These are phyloP conservation scores for Steromphala cineraria DNA, from an alignment of 2,888 invertebrate species.

Conservation along the genomic window DNA sequence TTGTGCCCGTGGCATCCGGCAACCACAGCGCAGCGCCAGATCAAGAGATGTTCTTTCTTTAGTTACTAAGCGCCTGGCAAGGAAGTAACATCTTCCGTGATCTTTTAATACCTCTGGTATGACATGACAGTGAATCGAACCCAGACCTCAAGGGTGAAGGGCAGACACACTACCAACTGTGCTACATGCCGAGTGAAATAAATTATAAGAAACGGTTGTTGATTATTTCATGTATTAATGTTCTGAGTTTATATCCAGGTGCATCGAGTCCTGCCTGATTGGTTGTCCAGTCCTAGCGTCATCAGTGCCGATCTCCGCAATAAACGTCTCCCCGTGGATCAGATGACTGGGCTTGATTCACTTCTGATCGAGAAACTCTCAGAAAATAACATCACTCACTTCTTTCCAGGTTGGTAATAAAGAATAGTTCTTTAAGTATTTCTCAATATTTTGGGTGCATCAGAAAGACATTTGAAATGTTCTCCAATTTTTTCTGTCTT, in stretches of 20 bases:
- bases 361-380: constrained; percentile 81
- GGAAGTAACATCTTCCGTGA: too few relatives aligned
- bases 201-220: not conserved
- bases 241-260: constrained; percentile 74
- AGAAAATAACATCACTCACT: constrained; percentile 83
- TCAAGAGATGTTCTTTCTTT: too few relatives aligned
- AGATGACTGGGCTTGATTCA: constrained; percentile 81
- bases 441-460: not conserved
- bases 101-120: too few relatives aligned
- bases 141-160: too few relatives aligned
- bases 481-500: too few relatives aligned
- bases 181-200: too few relatives aligned
- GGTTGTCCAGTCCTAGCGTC: constrained; percentile 88
- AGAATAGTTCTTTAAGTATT: not conserved
- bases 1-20: too few relatives aligned
- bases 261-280: constrained; percentile 87
- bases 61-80: too few relatives aligned
- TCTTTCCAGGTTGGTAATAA: constrained; percentile 82
- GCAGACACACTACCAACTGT: too few relatives aligned
- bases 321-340: constrained; percentile 76
- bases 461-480: not conserved
- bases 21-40: too few relatives aligned
- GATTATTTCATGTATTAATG: too few relatives aligned
- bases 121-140: too few relatives aligned
- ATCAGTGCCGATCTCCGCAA: constrained; percentile 84